Evolutionary conservation across 2,797 vertebrate species (phyloP).

Genomic region (Carapus acus): DNA sequence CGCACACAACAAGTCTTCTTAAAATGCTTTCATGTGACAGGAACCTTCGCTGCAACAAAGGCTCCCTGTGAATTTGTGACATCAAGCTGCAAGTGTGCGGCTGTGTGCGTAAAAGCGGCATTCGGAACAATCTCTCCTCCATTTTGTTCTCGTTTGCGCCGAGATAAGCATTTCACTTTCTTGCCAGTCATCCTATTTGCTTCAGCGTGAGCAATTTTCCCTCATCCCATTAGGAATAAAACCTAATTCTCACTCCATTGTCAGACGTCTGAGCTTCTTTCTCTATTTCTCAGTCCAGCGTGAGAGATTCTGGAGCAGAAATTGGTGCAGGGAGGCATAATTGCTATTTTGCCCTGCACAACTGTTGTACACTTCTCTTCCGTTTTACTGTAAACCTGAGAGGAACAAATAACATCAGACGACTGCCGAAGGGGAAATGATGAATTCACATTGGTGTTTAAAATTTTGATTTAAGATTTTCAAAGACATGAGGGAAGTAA

Average conservation of each 20-base stretch:
- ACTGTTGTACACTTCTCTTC: slow-evolving; percentile 28
- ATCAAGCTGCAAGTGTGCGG: too few species aligned
- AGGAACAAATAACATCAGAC: too few species aligned
- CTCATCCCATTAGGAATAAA: slow-evolving; percentile 41
- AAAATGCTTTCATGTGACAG: slow-evolving; percentile 2
- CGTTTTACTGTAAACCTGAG: slow-evolving; percentile 17
- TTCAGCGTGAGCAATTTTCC: slow-evolving; percentile 42
- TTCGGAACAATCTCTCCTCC: slow-evolving; percentile 11
- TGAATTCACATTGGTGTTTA: too few species aligned
- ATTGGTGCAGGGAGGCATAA: slow-evolving; percentile 19
- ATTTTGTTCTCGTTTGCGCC: slow-evolving; percentile 30
- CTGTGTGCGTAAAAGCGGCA: neutral
- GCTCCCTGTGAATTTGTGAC: neutral
- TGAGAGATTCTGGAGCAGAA: slow-evolving; percentile 40
- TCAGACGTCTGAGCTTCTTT: slow-evolving; percentile 39
- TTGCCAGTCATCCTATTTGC: slow-evolving; percentile 41
- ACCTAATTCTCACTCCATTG: slow-evolving; percentile 43
- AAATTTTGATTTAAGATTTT: too few species aligned
- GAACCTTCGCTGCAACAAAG: neutral
- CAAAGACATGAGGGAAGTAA: too few species aligned
- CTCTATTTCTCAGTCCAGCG: slow-evolving; percentile 40
- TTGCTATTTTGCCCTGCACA: slow-evolving; percentile 41
- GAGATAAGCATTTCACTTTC: slow-evolving; percentile 23
- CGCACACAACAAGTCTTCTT: neutral
- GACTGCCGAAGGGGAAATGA: too few species aligned